Evolutionary conservation across 2,888 invertebrate genomes (phyloP).

Genomic region (Cyaniris semiargus): DNA sequence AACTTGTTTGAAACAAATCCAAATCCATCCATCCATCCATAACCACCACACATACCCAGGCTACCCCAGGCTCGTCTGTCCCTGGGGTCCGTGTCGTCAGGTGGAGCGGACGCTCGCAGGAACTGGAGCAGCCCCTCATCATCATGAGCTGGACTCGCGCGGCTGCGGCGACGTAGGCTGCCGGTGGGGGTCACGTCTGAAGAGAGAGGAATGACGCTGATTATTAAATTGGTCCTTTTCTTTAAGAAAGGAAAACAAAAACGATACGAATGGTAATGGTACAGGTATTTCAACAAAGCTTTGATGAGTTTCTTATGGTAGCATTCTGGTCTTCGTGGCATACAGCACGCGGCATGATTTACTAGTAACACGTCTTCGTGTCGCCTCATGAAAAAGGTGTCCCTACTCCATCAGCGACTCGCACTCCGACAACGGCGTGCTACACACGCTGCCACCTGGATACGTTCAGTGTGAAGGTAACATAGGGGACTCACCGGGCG

Average conservation of each 20-base stretch:
- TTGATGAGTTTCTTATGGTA: no score
- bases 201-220: neutral
- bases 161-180: slow-evolving; percentile 89
- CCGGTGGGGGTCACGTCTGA: slow-evolving; percentile 94
- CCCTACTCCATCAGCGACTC: slow-evolving; percentile 88
- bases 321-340: no score
- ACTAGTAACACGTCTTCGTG: no score
- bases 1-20: no score
- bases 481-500: slow-evolving; percentile 60
- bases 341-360: no score
- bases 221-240: no score
- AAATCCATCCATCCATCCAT: neutral
- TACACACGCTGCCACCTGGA: slow-evolving; percentile 80
- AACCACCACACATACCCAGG: slow-evolving; percentile 78
- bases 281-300: no score
- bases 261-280: no score
- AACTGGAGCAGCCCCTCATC: slow-evolving; percentile 93
- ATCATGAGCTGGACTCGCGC: slow-evolving; percentile 90
- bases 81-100: slow-evolving; percentile 84
- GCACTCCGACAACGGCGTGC: slow-evolving; percentile 87
- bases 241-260: no score
- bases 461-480: neutral
- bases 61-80: slow-evolving; percentile 93
- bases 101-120: slow-evolving; percentile 84
- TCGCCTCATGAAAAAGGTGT: no score